These are phyloP conservation scores for Phyllotis vaccarum DNA, from an alignment of 2,797 vertebrate species.

Conservation along the genomic window DNA sequence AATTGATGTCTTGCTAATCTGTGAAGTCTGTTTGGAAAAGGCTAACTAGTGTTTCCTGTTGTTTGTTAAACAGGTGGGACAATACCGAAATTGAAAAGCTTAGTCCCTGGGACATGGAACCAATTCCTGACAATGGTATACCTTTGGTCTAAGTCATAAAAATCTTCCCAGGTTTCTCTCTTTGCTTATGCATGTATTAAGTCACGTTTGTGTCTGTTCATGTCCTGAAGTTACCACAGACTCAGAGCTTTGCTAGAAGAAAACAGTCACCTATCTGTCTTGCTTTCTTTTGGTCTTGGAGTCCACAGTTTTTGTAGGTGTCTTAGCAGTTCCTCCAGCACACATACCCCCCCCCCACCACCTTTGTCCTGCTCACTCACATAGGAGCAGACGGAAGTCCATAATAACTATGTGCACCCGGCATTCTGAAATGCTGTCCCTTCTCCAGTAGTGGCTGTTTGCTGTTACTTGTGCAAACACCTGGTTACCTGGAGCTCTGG, in stretches of 20 bases:
- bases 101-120: conserved; percentile 98
- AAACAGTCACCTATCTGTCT: neutral
- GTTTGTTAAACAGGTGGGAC: conserved; percentile 93
- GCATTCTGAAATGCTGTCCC: neutral
- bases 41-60: conserved; percentile 38
- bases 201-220: neutral
- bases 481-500: neutral
- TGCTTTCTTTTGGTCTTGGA: neutral
- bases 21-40: neutral
- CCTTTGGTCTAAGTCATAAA: conserved; percentile 42
- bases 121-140: conserved; percentile 95
- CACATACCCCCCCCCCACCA: neutral
- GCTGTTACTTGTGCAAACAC: neutral
- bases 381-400: neutral
- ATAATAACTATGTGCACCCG: neutral
- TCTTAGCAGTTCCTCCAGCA: neutral
- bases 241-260: neutral
- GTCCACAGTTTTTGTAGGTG: neutral
- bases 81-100: conserved; percentile 97
- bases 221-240: neutral
- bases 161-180: neutral
- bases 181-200: neutral
- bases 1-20: neutral
- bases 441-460: neutral
- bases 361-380: neutral